Evolutionary conservation across 2,113 vertebrate genomes (phyloP).

Genomic region (Euleptes europaea): DNA sequence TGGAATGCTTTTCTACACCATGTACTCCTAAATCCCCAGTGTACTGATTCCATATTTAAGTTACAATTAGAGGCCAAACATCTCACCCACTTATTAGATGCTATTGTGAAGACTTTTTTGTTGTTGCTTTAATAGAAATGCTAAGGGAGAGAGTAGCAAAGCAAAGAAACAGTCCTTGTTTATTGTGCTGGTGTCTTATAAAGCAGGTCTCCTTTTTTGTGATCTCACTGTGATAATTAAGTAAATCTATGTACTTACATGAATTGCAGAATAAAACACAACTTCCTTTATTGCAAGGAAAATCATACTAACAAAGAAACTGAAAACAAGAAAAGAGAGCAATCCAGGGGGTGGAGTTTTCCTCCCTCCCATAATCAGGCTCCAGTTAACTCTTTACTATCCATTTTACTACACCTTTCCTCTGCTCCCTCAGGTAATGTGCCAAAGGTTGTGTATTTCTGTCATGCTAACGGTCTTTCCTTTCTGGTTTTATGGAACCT

Average conservation of each 20-base stretch:
- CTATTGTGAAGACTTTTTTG: slow-evolving; percentile 2
- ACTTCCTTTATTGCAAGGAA: too few relatives aligned
- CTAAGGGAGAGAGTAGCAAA: background rate
- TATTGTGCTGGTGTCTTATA: background rate
- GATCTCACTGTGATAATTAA: too few relatives aligned
- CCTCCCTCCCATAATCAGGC: too few relatives aligned
- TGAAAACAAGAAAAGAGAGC: too few relatives aligned
- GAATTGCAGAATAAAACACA: too few relatives aligned
- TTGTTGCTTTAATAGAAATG: slow-evolving; percentile 19
- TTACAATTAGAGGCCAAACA: slow-evolving; percentile 45
- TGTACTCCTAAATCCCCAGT: slow-evolving; percentile 18
- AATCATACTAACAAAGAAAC: too few relatives aligned
- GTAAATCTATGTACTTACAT: too few relatives aligned
- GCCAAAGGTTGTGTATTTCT: background rate
- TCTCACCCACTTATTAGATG: slow-evolving; percentile 38
- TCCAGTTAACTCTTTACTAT: too few relatives aligned
- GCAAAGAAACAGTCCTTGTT: background rate
- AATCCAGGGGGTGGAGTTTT: too few relatives aligned
- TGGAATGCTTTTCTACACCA: slow-evolving; percentile 27
- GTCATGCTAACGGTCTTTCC: background rate
- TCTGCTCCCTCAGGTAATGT: background rate
- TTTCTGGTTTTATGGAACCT: background rate
- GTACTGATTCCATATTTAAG: slow-evolving; percentile 36
- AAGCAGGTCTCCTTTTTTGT: background rate
- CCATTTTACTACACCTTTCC: too few relatives aligned